Base-by-base conservation (phyloP, 1,140 invertebrate genomes). In the Halesus radiatus region DNA sequence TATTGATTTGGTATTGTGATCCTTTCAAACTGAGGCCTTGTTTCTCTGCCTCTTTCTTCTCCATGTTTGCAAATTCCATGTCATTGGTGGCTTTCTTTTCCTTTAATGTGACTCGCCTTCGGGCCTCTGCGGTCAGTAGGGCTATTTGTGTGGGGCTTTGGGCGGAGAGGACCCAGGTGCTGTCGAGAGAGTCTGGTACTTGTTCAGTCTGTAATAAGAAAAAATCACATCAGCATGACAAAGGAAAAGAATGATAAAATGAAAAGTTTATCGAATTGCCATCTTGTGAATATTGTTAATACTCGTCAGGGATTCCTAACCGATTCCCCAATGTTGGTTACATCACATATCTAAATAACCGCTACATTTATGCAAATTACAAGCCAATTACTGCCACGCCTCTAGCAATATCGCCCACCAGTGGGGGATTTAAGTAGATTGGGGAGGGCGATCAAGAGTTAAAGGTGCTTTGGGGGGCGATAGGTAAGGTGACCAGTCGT, bases 151-250 rank as follows among this genome's bases (percentile, higher is more conserved):
- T 88, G 32, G 91, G 91, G 88, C 95, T 96, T 86, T 98, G 97
- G 0, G 93, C 95, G 87, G 95, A 97, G 0, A 98, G 94, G 81
- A 99, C 96, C 96, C 97, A 99, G 0, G 97, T 98, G 84, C 97
- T 92, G 80, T 99, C 97, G 8, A 95, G 85, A 4, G 95, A 92
- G 84, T 96, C 94, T 83, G 93, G 89, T 26, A 97, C 87, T 81
- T 95, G 90, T 84, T 90, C 89, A 58, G 93, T 93, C 86, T 92
- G 78, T 84, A 90, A 92, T 54, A 74, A 18, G 8, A 60, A 60
- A 60, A 22, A 60, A 3, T 22, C n/a, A 56, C 18, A 18, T n/a
- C 1, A 60, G 23, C 10, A 60, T 60, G 8, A 18, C 5, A 22
- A 22, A 1, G 23, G 23, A 60, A 22, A 60, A 60, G 5, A 60